Conservation (phyloP, 2,888 invertebrate genomes). For the Villa cingulata region DNA sequence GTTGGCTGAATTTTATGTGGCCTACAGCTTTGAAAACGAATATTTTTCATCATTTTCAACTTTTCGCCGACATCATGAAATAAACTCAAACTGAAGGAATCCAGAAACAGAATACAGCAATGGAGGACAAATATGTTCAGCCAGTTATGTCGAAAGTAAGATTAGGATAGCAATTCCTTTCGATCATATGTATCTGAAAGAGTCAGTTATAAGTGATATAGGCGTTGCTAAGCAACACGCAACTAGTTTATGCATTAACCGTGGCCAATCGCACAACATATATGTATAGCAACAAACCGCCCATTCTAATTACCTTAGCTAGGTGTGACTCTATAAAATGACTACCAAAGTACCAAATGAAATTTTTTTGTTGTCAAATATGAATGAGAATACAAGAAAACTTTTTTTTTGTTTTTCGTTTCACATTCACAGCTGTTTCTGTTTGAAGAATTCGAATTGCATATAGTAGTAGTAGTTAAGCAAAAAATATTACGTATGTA, state of each 20-base stretch:
- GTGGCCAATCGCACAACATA: conserved; percentile 14
- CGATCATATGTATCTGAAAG: background rate
- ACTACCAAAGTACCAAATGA: conserved; percentile 9
- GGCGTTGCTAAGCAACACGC: conserved; percentile 35
- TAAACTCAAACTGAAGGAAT: too few relatives aligned
- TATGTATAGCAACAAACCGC: conserved; percentile 15
- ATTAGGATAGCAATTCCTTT: background rate
- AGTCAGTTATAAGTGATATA: conserved; percentile 15
- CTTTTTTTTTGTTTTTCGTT: too few relatives aligned
- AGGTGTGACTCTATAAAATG: conserved; percentile 18
- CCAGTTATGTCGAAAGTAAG: too few relatives aligned
- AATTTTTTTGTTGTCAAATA: background rate
- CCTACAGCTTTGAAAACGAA: background rate
- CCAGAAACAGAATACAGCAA: background rate
- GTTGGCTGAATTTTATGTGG: background rate
- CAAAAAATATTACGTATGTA: too few relatives aligned
- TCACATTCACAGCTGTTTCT: too few relatives aligned
- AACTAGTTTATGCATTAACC: conserved; percentile 22
- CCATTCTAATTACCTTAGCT: conserved; percentile 15
- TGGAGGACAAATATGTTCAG: background rate
- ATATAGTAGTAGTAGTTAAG: too few relatives aligned
- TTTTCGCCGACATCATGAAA: too few relatives aligned
- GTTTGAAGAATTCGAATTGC: too few relatives aligned
- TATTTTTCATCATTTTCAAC: background rate
- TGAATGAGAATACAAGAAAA: too few relatives aligned